Evolutionary conservation across 2,888 invertebrate genomes (phyloP), one percentile per base, ranked within the genome.

Genomic region (Tipula unca): DNA sequence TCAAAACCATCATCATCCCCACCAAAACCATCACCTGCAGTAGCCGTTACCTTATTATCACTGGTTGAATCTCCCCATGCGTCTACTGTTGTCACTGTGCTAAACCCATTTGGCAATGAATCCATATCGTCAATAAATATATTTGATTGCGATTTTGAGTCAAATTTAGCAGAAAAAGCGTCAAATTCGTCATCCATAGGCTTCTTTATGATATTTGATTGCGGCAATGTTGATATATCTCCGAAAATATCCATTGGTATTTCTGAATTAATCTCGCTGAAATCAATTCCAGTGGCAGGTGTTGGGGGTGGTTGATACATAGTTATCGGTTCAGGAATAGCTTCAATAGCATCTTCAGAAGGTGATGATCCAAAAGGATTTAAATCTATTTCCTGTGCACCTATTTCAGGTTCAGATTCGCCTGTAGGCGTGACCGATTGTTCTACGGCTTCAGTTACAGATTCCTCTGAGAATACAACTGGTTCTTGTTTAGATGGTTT

Each of bases 81-180:
- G 82, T 90, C 92, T 91, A 86, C 25, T 54, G 54, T 29, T 6
- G 17, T 54, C 14, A 85, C 42, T 20, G 36, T 29, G 29, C 10
- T 87, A 82, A 89, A 89, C 88, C 89, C 88, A 13, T 85, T 35
- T n/a, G 84, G 4, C 90, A 91, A 90, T 85, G 89, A 88, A 84
- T 90, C 90, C 87, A 90, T 91, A 20, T 89, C 89, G 35, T 90
- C 90, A 48, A 89, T 89, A 87, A 93, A 93, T 0, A 93, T 92
- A 88, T 93, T 93, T 88, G 92, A 1, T 10, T 85, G 35, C 0
- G 36, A 6, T 85, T 85, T 36, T 20, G 36, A 82, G 29, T 97
- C 97, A 88, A 98, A 98, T 90, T 97, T 97, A 1, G 96, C 95
- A 2, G 97, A 94, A 88, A 98, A 98, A 0, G 96, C 97, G 90